These are phyloP conservation scores for Chloroceryle aenea DNA, from an alignment of 2,113 vertebrate species.

Conservation along the genomic window DNA sequence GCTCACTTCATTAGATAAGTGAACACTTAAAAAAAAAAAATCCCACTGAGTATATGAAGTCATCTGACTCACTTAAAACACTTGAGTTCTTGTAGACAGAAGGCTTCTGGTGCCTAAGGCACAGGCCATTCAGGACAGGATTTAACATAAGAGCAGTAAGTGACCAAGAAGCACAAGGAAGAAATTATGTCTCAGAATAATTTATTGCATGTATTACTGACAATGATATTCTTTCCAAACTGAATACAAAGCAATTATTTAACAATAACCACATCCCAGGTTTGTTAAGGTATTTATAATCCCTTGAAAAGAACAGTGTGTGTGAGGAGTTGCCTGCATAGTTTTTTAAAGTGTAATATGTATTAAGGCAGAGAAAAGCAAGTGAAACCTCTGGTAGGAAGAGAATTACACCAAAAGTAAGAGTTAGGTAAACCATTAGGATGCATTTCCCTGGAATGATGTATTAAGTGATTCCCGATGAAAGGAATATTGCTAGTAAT, in stretches of 20 bases:
- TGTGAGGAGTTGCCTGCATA: accelerated
- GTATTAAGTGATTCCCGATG: background rate
- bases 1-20: background rate
- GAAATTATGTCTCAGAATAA: background rate
- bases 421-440: background rate
- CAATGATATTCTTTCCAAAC: background rate
- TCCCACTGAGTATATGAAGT: background rate
- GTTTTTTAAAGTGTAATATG: background rate
- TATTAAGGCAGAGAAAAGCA: background rate
- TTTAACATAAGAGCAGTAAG: background rate
- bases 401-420: background rate
- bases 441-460: background rate
- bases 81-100: background rate
- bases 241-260: background rate
- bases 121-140: background rate
- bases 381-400: background rate
- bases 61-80: background rate
- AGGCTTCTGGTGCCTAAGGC: background rate
- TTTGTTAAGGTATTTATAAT: background rate
- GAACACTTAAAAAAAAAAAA: background rate
- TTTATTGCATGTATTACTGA: background rate
- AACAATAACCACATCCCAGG: background rate
- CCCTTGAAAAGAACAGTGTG: background rate
- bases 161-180: background rate
- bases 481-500: background rate